Evolutionary conservation across 2,113 vertebrate genomes (phyloP).

Genomic region (Ia io): DNA sequence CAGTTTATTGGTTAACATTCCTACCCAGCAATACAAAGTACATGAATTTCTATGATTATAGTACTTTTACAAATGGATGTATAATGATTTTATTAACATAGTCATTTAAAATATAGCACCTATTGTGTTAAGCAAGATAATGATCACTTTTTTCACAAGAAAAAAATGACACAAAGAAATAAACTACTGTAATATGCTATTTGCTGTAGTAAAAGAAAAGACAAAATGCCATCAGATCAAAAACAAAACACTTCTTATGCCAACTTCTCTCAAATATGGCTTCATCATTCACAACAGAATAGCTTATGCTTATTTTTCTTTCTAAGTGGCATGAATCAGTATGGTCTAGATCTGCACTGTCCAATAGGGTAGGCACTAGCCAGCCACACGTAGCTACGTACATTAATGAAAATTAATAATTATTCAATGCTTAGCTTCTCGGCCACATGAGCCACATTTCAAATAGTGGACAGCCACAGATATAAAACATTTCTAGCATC

Average conservation of each 20-base stretch:
- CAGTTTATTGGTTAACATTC: background rate
- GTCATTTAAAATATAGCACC: background rate
- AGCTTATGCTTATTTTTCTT: background rate
- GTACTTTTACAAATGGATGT: background rate
- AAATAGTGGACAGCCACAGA: background rate
- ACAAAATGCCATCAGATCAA: background rate
- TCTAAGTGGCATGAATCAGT: background rate
- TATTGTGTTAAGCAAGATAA: background rate
- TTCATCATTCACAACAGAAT: background rate
- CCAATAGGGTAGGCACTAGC: background rate
- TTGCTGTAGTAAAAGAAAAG: background rate
- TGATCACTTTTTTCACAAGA: background rate
- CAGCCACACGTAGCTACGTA: background rate
- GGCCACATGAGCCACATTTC: background rate
- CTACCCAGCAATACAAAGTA: background rate
- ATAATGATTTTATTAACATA: background rate
- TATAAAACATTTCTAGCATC: fast-evolving
- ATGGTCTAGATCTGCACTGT: background rate
- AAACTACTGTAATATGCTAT: background rate
- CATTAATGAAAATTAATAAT: background rate
- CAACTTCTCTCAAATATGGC: background rate
- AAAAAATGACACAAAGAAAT: background rate
- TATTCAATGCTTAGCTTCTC: background rate
- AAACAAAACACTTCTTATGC: background rate
- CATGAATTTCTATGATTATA: background rate